These are phyloP conservation scores for Gymnosoma rotundatum DNA, from an alignment of 2,888 invertebrate species.

Conservation along the genomic window DNA sequence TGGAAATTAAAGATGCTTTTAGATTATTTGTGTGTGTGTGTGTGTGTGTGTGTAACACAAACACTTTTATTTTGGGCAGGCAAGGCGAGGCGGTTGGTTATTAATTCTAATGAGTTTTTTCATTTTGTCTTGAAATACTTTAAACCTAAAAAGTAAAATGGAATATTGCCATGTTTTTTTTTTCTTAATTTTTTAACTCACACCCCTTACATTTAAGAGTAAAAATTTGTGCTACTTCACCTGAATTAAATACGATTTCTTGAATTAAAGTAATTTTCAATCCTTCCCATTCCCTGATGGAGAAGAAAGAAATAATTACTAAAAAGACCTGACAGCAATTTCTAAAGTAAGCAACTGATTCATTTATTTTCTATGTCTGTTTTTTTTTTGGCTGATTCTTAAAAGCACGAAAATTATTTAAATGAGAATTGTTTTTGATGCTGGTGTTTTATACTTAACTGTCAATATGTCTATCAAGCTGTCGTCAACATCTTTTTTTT, in stretches of 20 bases:
- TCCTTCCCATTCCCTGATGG: constrained; percentile 21
- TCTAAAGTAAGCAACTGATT: constrained; percentile 11
- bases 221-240: constrained; percentile 71
- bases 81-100: constrained; percentile 5
- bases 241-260: constrained; percentile 80
- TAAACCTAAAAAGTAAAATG: not conserved
- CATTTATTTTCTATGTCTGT: not conserved
- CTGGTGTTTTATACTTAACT: constrained; percentile 69
- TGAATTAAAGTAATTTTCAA: constrained; percentile 78
- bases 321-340: constrained; percentile 26
- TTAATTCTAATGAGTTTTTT: constrained; percentile 61
- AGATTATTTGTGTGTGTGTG: constrained; percentile 9
- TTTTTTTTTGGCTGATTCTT: not conserved
- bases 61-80: constrained; percentile 8
- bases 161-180: not conserved
- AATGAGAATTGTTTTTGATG: constrained; percentile 14
- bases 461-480: constrained; percentile 75
- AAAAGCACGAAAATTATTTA: constrained; percentile 23
- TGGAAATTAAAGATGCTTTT: constrained; percentile 57
- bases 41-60: not conserved
- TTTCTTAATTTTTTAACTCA: not conserved
- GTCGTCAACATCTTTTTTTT: constrained; percentile 70
- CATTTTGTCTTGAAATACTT: not conserved
- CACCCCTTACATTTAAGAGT: no score
- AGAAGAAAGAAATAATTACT: constrained; percentile 20